These are phyloP conservation scores for Hipparchia sbordonii DNA, from an alignment of 2,888 invertebrate genomes.

Conservation along the genomic window DNA sequence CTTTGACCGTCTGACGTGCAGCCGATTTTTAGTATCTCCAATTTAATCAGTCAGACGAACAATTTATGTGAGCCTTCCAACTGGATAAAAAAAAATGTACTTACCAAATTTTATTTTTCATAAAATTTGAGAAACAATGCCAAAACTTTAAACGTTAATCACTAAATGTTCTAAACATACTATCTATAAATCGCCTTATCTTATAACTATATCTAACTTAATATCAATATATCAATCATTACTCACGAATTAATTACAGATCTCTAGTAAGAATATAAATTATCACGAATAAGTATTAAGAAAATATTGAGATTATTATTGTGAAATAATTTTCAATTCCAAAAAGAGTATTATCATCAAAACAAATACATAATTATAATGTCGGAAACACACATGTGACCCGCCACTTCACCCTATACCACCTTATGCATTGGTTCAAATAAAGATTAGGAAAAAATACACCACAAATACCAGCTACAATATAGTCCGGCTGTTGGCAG, in stretches of 20 bases:
- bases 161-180: conserved; percentile 9
- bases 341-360: conserved; percentile 48
- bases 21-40: not conserved
- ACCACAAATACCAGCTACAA: no score
- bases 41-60: not conserved
- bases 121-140: conserved; percentile 17
- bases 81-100: not conserved
- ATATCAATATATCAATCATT: conserved; percentile 17
- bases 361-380: conserved; percentile 18
- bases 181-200: conserved; percentile 14
- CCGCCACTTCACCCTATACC: no score
- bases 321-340: conserved; percentile 74
- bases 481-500: no score
- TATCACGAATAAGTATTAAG: conserved; percentile 64
- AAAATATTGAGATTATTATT: conserved; percentile 66
- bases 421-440: no score
- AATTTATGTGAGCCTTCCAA: not conserved
- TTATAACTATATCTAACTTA: not conserved
- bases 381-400: no score
- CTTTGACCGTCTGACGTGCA: no score
- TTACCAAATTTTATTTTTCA: not conserved
- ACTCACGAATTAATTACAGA: conserved; percentile 34
- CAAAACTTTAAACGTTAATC: not conserved
- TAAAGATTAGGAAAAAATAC: no score
- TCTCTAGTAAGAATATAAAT: conserved; percentile 43